Evolutionary conservation across 2,888 invertebrate species (phyloP).

Genomic region (Ichneumon xanthorius): DNA sequence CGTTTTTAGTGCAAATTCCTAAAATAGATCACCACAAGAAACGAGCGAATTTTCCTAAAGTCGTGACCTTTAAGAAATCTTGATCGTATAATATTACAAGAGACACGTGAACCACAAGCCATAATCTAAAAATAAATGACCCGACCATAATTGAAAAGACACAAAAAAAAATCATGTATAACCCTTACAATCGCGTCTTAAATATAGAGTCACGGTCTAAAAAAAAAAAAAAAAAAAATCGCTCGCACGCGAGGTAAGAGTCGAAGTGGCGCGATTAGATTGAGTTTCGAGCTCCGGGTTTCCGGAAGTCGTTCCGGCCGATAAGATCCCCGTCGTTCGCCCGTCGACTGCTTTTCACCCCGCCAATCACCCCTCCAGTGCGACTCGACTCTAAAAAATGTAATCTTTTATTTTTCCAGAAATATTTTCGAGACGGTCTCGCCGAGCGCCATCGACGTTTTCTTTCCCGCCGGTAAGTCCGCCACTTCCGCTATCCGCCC

Average conservation of each 20-base stretch:
- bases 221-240: not conserved
- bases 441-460: too few species aligned
- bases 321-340: conserved; percentile 41
- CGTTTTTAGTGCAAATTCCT: not conserved
- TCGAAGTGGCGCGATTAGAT: conserved; percentile 63
- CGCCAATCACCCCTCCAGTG: not conserved
- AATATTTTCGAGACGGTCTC: not conserved
- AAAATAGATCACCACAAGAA: too few species aligned
- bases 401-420: not conserved
- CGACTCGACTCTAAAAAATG: conserved; percentile 17
- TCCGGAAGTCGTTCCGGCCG: conserved; percentile 66
- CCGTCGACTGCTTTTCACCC: not conserved
- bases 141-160: not conserved
- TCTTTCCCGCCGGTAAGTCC: not conserved
- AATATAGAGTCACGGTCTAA: not conserved
- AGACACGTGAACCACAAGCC: too few species aligned
- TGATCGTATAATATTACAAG: too few species aligned
- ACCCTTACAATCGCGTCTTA: not conserved
- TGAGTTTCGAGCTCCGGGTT: conserved; percentile 58
- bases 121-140: too few species aligned
- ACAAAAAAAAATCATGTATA: not conserved
- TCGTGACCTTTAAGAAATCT: too few species aligned
- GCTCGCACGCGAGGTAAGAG: conserved; percentile 20
- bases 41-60: too few species aligned
- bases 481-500: not conserved